phyloP scores from a whole-genome alignment of 2,888 invertebrate species.

The Leptopilina drosophilae region DNA sequence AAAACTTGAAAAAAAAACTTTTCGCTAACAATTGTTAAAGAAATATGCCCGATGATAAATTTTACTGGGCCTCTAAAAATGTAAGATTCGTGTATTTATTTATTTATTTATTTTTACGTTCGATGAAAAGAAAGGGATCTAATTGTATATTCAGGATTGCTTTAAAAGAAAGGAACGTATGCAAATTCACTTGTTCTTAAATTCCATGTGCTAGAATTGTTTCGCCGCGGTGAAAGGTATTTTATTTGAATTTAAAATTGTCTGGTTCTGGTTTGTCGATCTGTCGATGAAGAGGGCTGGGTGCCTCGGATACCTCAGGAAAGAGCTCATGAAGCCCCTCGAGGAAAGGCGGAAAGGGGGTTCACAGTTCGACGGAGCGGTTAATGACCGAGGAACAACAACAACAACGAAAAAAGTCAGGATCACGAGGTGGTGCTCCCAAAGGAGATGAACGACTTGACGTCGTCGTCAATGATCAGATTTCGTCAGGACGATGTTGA shows the following conservation, averaged over 20 bases:
- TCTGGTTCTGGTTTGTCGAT: slow-evolving; percentile 38
- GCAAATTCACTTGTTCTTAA: neutral
- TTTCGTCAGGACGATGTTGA: slow-evolving; percentile 51
- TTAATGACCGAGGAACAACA: slow-evolving; percentile 61
- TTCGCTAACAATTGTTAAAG: too few relatives aligned
- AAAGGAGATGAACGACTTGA: slow-evolving; percentile 56
- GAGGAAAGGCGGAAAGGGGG: slow-evolving; percentile 65
- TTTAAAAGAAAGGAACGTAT: slow-evolving; percentile 1
- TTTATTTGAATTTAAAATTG: slow-evolving; percentile 41
- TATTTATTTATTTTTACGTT: too few relatives aligned
- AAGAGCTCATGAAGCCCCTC: slow-evolving; percentile 62
- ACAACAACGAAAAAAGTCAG: slow-evolving; percentile 53
- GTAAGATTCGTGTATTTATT: too few relatives aligned
- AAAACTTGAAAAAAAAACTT: too few relatives aligned
- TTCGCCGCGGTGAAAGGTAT: slow-evolving; percentile 36
- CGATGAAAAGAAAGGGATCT: too few relatives aligned
- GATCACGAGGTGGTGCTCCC: slow-evolving; percentile 53
- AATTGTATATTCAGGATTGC: too few relatives aligned
- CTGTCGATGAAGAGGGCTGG: slow-evolving; percentile 33
- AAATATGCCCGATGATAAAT: too few relatives aligned
- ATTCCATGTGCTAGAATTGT: slow-evolving; percentile 20
- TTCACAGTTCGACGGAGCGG: slow-evolving; percentile 71
- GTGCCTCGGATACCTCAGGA: slow-evolving; percentile 48
- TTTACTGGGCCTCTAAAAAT: too few relatives aligned
- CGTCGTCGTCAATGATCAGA: slow-evolving; percentile 56